These are phyloP conservation scores for Zootermopsis nevadensis DNA, from an alignment of 2,888 invertebrate genomes.

Conservation along the genomic window DNA sequence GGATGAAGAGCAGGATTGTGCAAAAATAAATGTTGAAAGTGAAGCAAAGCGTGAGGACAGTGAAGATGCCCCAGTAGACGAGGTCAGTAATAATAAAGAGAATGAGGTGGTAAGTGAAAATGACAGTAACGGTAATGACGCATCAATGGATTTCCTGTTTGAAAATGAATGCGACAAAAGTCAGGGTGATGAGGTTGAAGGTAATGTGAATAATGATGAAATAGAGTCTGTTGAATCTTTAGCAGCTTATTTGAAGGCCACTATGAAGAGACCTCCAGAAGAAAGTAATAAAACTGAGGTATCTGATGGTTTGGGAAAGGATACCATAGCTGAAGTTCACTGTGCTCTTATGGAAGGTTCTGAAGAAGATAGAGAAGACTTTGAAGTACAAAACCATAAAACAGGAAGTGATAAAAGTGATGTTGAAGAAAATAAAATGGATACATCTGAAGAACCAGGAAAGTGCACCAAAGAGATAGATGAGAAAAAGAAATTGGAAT, in stretches of 20 bases:
- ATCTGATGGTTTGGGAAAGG: not conserved
- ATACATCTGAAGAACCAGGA: slow-evolving; percentile 54
- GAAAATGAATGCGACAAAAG: slow-evolving; percentile 47
- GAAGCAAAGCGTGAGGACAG: not conserved
- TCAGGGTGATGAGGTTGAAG: not conserved
- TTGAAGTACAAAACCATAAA: slow-evolving; percentile 51
- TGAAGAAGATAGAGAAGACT: slow-evolving; percentile 39
- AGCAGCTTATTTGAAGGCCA: no score
- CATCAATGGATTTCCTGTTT: not conserved
- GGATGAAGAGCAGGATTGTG: not conserved
- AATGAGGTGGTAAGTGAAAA: not conserved
- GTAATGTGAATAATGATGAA: no score
- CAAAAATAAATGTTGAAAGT: slow-evolving; percentile 6
- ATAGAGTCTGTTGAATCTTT: not conserved
- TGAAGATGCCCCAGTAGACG: no score
- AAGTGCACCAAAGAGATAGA: not conserved
- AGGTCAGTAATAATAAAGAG: no score
- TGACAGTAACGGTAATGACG: not conserved
- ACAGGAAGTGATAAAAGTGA: slow-evolving; percentile 52
- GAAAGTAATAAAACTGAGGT: no score
- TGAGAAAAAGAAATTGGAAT: slow-evolving; percentile 6
- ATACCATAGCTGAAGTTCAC: slow-evolving; percentile 43
- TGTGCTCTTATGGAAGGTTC: slow-evolving; percentile 44
- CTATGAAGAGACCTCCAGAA: no score
- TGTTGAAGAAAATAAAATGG: slow-evolving; percentile 57